A percentile compares a stretch with the other conserved stretches of the same genome.
These are phyloP conservation scores for Oreohelix idahoensis DNA, from an alignment of 1,140 invertebrate genomes.

Conservation along the genomic window DNA sequence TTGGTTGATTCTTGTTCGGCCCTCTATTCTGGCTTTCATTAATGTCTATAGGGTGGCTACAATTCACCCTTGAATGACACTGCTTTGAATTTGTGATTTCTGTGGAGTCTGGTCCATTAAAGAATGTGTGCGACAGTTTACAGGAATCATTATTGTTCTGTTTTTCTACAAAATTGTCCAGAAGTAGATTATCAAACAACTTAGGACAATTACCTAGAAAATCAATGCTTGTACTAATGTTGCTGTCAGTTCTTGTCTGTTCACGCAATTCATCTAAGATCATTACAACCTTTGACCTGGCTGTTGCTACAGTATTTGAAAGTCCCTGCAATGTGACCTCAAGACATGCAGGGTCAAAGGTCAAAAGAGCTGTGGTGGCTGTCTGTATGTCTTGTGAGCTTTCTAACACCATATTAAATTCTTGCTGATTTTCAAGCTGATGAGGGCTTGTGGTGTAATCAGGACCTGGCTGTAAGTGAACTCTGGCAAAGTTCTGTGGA, in stretches of 20 bases:
- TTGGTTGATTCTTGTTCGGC: neutral
- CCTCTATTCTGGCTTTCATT: neutral
- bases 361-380: neutral
- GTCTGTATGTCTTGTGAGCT: neutral
- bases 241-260: neutral
- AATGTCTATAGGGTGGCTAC: neutral
- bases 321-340: neutral
- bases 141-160: neutral
- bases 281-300: conserved; percentile 2
- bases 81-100: neutral
- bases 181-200: neutral
- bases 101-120: neutral
- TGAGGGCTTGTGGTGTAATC: neutral
- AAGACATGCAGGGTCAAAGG: neutral
- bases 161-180: neutral
- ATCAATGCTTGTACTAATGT: neutral
- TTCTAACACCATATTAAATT: conserved; percentile 8
- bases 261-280: neutral
- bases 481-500: neutral
- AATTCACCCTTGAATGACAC: neutral
- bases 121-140: neutral
- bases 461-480: neutral
- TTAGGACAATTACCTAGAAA: neutral
- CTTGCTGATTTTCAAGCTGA: neutral
- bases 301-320: neutral